Percentiles rank a stretch among this genome's conserved stretches.
These are phyloP conservation scores for Agrypnia vestita DNA, from an alignment of 1,140 invertebrate species.

Conservation along the genomic window DNA sequence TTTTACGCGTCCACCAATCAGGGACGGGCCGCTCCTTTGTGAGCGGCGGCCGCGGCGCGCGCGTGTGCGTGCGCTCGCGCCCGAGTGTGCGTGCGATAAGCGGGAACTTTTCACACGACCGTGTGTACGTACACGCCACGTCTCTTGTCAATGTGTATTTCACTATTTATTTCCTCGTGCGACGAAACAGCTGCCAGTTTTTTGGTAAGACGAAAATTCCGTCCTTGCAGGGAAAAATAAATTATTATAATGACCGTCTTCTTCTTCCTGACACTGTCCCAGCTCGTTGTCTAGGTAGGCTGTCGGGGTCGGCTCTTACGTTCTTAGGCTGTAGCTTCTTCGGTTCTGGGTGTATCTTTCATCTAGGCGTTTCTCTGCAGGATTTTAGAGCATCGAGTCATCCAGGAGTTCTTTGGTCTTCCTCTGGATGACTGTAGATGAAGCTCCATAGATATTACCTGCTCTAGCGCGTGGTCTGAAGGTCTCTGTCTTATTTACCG, in stretches of 20 bases:
- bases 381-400: too few species aligned
- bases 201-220: not conserved
- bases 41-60: constrained; percentile 15
- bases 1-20: constrained; percentile 60
- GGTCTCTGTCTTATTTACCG: too few species aligned
- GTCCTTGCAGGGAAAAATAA: not conserved
- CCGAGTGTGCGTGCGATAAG: constrained; percentile 13
- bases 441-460: too few species aligned
- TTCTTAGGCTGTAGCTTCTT: too few species aligned
- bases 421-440: too few species aligned
- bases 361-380: too few species aligned
- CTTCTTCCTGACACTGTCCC: too few species aligned
- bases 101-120: constrained; percentile 35
- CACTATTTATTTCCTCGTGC: constrained; percentile 4
- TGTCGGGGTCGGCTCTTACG: too few species aligned
- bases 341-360: too few species aligned
- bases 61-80: not conserved
- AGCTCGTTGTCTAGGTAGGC: too few species aligned
- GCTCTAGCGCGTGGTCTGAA: too few species aligned
- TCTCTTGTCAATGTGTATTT: not conserved
- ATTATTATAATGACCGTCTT: not conserved
- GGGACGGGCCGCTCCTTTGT: constrained; percentile 51
- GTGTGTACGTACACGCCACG: not conserved
- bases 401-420: too few species aligned
- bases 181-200: constrained; percentile 10